A percentile compares a stretch with the other conserved stretches of the same genome.
Evolutionary conservation across 2,113 vertebrate genomes (phyloP).

Genomic region (Pseudolaguvia tuberculata): DNA sequence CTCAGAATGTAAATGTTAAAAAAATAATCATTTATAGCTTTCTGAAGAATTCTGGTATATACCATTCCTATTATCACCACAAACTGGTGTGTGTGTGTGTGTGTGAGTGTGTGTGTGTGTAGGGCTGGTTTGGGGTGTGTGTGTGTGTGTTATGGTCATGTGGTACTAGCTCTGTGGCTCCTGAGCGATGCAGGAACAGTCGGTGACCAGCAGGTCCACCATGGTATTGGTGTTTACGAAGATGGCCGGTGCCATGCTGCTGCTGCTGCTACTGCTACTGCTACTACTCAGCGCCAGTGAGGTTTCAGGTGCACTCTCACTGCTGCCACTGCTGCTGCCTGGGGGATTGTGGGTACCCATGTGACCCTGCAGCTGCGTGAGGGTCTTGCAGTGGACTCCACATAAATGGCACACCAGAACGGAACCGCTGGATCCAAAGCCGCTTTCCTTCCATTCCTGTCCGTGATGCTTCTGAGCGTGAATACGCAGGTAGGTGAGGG

Average conservation of each 20-base stretch:
- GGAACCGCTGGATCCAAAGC: slow-evolving; percentile 70
- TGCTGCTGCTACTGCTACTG: slow-evolving; percentile 38
- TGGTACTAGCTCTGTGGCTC: slow-evolving; percentile 71
- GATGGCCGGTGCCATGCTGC: slow-evolving; percentile 49
- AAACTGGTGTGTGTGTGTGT: slow-evolving; percentile 4
- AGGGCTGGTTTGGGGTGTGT: not conserved
- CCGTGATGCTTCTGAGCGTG: slow-evolving; percentile 90
- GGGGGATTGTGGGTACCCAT: slow-evolving; percentile 72
- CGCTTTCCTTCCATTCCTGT: slow-evolving; percentile 75
- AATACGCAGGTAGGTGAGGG: slow-evolving; percentile 75
- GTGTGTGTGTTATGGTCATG: slow-evolving; percentile 23
- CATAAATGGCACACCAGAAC: slow-evolving; percentile 85
- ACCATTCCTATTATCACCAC: slow-evolving; percentile 5
- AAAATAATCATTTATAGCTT: not conserved
- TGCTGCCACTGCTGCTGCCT: slow-evolving; percentile 28
- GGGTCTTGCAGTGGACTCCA: slow-evolving; percentile 87
- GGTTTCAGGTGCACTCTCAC: slow-evolving; percentile 30
- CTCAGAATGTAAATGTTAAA: not conserved
- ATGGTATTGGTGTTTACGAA: slow-evolving; percentile 47
- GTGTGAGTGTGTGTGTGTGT: not conserved
- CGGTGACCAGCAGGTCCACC: slow-evolving; percentile 68
- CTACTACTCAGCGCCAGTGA: slow-evolving; percentile 35
- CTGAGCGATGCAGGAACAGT: slow-evolving; percentile 70
- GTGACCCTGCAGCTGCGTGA: slow-evolving; percentile 88
- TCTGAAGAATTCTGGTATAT: slow-evolving; percentile 13